Percentiles rank a stretch among this genome's conserved stretches.
Conservation (phyloP, 2,113 vertebrate species). For the Ranitomeya variabilis region DNA sequence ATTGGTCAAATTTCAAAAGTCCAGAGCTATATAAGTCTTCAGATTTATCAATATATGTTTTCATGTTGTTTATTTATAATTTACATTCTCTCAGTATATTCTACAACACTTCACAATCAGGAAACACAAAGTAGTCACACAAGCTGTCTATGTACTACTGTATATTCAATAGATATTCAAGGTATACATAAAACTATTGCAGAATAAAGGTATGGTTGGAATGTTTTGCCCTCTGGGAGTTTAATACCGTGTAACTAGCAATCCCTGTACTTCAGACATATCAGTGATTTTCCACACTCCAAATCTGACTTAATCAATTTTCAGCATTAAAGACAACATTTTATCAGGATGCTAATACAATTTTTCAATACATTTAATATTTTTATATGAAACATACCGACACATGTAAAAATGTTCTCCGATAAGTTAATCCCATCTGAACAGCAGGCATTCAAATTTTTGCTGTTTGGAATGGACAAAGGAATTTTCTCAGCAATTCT, state of each 20-base stretch:
- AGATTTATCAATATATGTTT: background rate
- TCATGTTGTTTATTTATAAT: background rate
- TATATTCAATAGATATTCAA: conserved; percentile 15
- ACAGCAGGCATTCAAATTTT: conserved; percentile 40
- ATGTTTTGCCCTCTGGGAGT: conserved; percentile 48
- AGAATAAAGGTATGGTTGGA: conserved; percentile 36
- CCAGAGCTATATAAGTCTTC: background rate
- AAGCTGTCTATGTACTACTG: background rate
- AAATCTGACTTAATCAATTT: conserved; percentile 51
- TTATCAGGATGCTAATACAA: conserved; percentile 53
- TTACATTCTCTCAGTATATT: background rate
- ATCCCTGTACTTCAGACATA: conserved; percentile 53
- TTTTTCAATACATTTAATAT: conserved; percentile 48
- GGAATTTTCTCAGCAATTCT: conserved; percentile 49
- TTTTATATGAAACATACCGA: conserved; percentile 30
- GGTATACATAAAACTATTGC: conserved; percentile 9
- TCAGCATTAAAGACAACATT: conserved; percentile 50
- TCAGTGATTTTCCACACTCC: conserved; percentile 54
- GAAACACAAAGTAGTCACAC: background rate
- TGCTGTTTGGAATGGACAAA: conserved; percentile 49
- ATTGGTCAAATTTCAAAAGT: background rate
- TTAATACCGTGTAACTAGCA: conserved; percentile 46
- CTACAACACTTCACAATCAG: background rate
- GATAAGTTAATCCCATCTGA: conserved; percentile 45
- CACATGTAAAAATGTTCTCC: conserved; percentile 36